phyloP scores from a whole-genome alignment of 2,888 invertebrate genomes.

The Unio delphinus region DNA sequence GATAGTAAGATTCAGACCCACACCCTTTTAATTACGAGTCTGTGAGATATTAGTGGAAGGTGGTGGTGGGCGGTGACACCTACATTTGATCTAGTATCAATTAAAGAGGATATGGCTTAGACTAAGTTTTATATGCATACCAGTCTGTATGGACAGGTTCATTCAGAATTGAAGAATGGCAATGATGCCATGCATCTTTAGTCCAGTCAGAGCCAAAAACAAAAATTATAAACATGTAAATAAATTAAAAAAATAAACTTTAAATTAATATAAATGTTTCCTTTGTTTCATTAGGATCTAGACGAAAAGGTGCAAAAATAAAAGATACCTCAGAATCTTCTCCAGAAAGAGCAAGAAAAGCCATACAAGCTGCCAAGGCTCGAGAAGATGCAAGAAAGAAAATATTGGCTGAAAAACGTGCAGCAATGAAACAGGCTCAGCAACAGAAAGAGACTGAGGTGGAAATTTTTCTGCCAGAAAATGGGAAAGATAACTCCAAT shows the following conservation, averaged over 20 bases:
- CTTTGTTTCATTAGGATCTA: conserved; percentile 41
- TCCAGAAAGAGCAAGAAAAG: conserved; percentile 58
- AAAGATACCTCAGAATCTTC: conserved; percentile 63
- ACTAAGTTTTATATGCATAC: no score
- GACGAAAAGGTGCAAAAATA: conserved; percentile 46
- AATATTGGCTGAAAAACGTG: conserved; percentile 83
- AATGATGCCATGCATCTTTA: no score
- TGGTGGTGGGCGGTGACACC: no score
- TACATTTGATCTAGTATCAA: no score
- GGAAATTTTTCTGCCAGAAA: conserved; percentile 42
- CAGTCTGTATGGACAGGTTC: no score
- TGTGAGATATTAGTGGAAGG: no score
- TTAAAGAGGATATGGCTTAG: no score
- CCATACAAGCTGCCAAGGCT: conserved; percentile 66
- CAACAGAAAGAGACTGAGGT: conserved; percentile 30
- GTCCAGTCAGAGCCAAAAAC: no score
- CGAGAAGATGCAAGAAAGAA: conserved; percentile 81
- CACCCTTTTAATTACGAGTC: no score
- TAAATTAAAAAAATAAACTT: neutral
- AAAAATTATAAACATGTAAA: neutral
- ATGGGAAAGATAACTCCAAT: no score
- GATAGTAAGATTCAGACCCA: no score
- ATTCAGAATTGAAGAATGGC: no score
- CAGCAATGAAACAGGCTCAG: conserved; percentile 70
- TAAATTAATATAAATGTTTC: conserved; percentile 1